Base-by-base conservation (phyloP, 2,113 vertebrate species). In the Pterocles burchelli region DNA sequence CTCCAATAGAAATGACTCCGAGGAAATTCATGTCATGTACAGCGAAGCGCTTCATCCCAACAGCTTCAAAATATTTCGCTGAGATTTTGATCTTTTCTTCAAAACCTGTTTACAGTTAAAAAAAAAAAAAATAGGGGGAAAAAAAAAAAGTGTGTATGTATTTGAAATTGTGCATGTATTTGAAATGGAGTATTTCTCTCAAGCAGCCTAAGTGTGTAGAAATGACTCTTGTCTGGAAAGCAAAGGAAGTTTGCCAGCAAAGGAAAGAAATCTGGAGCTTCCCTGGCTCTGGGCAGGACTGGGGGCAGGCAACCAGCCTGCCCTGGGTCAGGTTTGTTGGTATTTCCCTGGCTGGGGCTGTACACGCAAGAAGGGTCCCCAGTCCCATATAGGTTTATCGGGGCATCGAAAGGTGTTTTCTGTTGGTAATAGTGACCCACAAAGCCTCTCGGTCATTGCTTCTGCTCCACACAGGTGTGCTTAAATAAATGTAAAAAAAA, bases 21-120 rank as follows among this genome's bases (percentile, higher is more conserved):
- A 89, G 93, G 91, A 89, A 94, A 96, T 94, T 94, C 88, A 29
- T 76, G 52, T 88, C 90, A 46, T 70, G 89, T 31, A 76, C 82
- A 31, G 88, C 0, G 0, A 62, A 83, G 72, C 6, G 4, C 90
- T 96, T 91, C 89, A 79, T 93, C 82, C 82, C 85, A 18, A 48
- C 51, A 8, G 88, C 91, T 96, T 95, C 94, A 85, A 94, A 96
- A 91, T 72, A 46, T 43, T 94, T 86, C 59, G 13, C 63, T 73
- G 82, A 62, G 95, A 93, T 94, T 95, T 96, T 94, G 94, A 97
- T 97, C 96, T 96, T 70, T 68, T 87, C 93, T 94, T 96, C 96
- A 94, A 93, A 96, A 91, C 93, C 93, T 97, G 92, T 88, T 95
- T 88, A 79, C 82, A 45, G 96, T 87, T 81, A 0, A 51, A 76